A percentile compares a stretch with the other conserved stretches of the same genome.
Conservation (phyloP, 2,797 vertebrate genomes). For the Momotus momota region DNA sequence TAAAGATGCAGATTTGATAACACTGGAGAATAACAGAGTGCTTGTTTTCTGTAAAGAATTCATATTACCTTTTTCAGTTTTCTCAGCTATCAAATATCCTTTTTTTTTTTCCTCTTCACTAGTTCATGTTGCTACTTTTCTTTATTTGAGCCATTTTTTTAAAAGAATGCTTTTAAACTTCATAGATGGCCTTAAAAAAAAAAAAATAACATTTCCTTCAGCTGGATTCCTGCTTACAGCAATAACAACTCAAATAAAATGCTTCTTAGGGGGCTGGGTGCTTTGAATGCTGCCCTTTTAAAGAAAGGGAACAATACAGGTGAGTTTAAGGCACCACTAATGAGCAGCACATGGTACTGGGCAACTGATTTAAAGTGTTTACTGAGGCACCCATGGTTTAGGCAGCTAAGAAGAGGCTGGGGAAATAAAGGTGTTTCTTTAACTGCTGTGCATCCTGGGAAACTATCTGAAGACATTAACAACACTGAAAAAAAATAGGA, state of each 20-base stretch:
- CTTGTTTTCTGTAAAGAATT: not conserved
- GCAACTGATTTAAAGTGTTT: constrained; percentile 23
- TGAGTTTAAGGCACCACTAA: constrained; percentile 49
- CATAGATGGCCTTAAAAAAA: constrained; percentile 25
- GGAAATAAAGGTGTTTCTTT: constrained; percentile 13
- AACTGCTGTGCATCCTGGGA: not conserved
- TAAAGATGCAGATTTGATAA: not conserved
- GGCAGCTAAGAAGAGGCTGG: not conserved
- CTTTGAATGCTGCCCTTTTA: constrained; percentile 41
- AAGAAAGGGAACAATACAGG: constrained; percentile 32
- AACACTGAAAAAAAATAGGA: not conserved
- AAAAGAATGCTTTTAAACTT: constrained; percentile 21
- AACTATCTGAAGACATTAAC: not conserved
- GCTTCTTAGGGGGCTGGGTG: not conserved
- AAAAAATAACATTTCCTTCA: constrained; percentile 32
- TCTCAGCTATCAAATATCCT: not conserved
- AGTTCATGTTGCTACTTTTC: not conserved
- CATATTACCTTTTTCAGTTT: not conserved
- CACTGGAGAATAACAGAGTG: not conserved
- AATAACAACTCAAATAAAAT: constrained; percentile 56
- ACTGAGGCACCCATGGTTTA: not conserved
- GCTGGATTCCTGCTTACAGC: constrained; percentile 33
- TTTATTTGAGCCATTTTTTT: not conserved
- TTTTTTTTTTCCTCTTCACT: not conserved
- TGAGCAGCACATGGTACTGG: constrained; percentile 55